Evolutionary conservation across 2,113 vertebrate species (phyloP), one percentile per base, ranked within the genome.

Genomic region (Nibea albiflora): DNA sequence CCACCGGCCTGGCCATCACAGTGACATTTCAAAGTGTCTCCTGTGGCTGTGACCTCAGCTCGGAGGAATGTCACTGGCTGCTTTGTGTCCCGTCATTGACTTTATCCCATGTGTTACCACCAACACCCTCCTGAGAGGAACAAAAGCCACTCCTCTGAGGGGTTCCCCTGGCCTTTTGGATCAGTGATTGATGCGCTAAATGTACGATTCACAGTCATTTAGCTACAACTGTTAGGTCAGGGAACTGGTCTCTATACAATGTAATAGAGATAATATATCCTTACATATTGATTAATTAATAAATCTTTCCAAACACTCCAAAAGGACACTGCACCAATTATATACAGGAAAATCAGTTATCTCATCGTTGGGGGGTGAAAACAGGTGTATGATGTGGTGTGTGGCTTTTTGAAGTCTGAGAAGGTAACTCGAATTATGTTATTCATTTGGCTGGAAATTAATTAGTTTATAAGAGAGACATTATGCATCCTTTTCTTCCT

Each of bases 51-150:
- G 93, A 93, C 88, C 92, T 92, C 89, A 92, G 89, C 86, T 69
- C 19, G 5, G 78, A 89, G 88, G 92, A 93, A 94, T 93, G 91
- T 80, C 85, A 76, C 73, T 73, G 76, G 85, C 58, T 78, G 90
- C 84, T 91, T 90, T 89, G 91, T 89, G 91, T 88, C 84, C 85
- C 65, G 44, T 89, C 86, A 88, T 22, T 87, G 86, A 91, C 88
- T 92, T 88, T 76, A 83, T 87, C 80, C 84, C 76, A 81, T 81
- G 86, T 91, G 88, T 89, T 88, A 92, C 85, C 84, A 88, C 67
- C 78, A 86, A 90, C 92, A 78, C 87, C 87, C 88, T 90, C 91
- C 90, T 77, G 87, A 86, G 90, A 92, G 78, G 89, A 91, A 93
- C 81, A 92, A 88, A 90, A 76, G 26, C 65, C 80, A 4, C 56